These are phyloP conservation scores for Dascyllus trimaculatus DNA, from an alignment of 2,113 vertebrate species.

Conservation along the genomic window DNA sequence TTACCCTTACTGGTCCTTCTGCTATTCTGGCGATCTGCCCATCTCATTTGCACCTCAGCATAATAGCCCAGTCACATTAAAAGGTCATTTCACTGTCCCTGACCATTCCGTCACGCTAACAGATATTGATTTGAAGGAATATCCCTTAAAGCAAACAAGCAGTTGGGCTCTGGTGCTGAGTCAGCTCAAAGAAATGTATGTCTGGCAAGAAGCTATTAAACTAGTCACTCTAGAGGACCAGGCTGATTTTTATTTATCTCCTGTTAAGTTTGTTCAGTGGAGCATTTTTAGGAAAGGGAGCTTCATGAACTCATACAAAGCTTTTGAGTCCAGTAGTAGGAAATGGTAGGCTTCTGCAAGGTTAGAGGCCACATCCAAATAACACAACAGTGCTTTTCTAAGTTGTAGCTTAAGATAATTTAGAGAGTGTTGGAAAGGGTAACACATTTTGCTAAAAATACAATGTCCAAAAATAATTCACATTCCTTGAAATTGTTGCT, in stretches of 20 bases:
- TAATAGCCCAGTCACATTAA: conserved; percentile 77
- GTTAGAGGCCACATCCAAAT: neutral
- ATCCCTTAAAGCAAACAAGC: conserved; percentile 73
- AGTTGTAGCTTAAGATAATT: neutral
- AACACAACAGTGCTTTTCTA: neutral
- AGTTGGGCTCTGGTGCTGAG: conserved; percentile 56
- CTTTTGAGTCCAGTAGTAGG: neutral
- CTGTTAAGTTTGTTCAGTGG: conserved; percentile 53
- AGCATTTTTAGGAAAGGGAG: conserved; percentile 19
- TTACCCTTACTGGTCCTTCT: conserved; percentile 49
- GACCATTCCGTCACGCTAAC: conserved; percentile 75
- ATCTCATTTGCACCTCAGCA: conserved; percentile 76
- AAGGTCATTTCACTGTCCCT: conserved; percentile 76
- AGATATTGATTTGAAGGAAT: conserved; percentile 77
- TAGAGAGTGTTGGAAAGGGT: neutral
- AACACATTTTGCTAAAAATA: too few relatives aligned
- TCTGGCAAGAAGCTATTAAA: conserved; percentile 59
- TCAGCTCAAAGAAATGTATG: conserved; percentile 64
- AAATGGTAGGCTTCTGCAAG: neutral
- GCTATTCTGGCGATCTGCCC: conserved; percentile 62
- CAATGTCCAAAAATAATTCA: too few relatives aligned
- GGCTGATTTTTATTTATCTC: conserved; percentile 61
- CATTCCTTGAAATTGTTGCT: too few relatives aligned
- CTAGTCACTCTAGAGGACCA: conserved; percentile 33
- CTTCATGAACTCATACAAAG: conserved; percentile 13